These are phyloP conservation scores for Rhinogobius similis DNA, from an alignment of 2,113 vertebrate genomes.

Conservation along the genomic window DNA sequence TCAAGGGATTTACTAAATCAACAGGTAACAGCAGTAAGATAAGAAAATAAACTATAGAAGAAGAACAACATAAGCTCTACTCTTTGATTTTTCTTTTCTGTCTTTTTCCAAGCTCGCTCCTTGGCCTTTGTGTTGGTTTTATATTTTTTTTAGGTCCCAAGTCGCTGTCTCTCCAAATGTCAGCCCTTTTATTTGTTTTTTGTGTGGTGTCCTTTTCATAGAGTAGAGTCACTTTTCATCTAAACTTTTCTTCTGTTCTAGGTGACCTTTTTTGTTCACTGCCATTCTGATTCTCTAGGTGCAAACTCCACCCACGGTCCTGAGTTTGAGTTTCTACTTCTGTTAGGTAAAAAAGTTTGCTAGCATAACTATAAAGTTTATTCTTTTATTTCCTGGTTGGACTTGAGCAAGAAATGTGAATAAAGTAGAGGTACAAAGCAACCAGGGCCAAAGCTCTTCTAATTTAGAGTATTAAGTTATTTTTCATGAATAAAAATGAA, in stretches of 20 bases:
- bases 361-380: too few species aligned
- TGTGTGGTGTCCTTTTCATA: neutral
- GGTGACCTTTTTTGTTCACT: neutral
- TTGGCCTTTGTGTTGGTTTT: too few species aligned
- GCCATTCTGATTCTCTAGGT: too few species aligned
- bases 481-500: too few species aligned
- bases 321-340: too few species aligned
- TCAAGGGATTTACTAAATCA: neutral
- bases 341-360: too few species aligned
- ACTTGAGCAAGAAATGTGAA: too few species aligned
- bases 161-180: neutral
- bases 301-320: too few species aligned
- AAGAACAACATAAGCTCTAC: neutral
- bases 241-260: neutral
- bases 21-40: neutral
- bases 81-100: neutral
- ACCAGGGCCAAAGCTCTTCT: too few species aligned
- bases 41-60: neutral
- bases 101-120: neutral
- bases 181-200: neutral
- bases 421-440: too few species aligned
- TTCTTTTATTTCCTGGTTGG: too few species aligned
- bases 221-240: neutral
- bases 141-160: neutral
- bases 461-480: too few species aligned